Evolutionary conservation across 2,888 invertebrate genomes (phyloP).

Genomic region (Pterostichus niger): DNA sequence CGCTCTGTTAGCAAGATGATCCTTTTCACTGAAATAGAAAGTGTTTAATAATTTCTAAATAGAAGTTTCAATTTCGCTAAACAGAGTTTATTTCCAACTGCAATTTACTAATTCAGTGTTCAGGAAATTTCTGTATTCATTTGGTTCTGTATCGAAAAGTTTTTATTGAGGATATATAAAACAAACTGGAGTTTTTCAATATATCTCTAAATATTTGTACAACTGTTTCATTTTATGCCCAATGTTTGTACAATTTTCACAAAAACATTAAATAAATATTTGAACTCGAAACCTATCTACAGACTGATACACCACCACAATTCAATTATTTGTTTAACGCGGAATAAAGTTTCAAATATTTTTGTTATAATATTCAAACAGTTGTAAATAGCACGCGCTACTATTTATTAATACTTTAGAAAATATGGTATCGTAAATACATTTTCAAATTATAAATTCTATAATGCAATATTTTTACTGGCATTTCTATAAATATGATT

Average conservation of each 20-base stretch:
- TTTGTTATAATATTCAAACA: too few relatives aligned
- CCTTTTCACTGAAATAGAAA: slow-evolving; percentile 21
- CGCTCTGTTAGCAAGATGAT: not conserved
- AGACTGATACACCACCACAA: slow-evolving; percentile 6
- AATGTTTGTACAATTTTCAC: slow-evolving; percentile 38
- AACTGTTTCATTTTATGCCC: slow-evolving; percentile 41
- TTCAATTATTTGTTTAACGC: slow-evolving; percentile 33
- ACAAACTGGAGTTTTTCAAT: slow-evolving; percentile 40
- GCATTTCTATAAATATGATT: too few relatives aligned
- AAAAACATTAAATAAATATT: slow-evolving; percentile 55
- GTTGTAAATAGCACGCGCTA: too few relatives aligned
- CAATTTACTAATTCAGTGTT: slow-evolving; percentile 3
- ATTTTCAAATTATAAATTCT: too few relatives aligned
- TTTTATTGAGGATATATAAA: not conserved
- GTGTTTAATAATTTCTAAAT: slow-evolving; percentile 36
- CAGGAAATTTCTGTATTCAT: slow-evolving; percentile 23
- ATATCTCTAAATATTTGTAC: slow-evolving; percentile 43
- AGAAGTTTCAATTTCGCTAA: slow-evolving; percentile 16
- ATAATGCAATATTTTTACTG: too few relatives aligned
- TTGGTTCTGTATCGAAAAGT: slow-evolving; percentile 9
- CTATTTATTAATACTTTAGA: too few relatives aligned
- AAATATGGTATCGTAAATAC: too few relatives aligned
- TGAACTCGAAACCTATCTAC: slow-evolving; percentile 25
- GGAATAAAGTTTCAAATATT: slow-evolving; percentile 18
- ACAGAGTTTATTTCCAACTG: slow-evolving; percentile 10